Percentiles rank a stretch among this genome's conserved stretches.
These are phyloP conservation scores for Bubo bubo DNA, from an alignment of 2,113 vertebrate genomes.

Conservation along the genomic window DNA sequence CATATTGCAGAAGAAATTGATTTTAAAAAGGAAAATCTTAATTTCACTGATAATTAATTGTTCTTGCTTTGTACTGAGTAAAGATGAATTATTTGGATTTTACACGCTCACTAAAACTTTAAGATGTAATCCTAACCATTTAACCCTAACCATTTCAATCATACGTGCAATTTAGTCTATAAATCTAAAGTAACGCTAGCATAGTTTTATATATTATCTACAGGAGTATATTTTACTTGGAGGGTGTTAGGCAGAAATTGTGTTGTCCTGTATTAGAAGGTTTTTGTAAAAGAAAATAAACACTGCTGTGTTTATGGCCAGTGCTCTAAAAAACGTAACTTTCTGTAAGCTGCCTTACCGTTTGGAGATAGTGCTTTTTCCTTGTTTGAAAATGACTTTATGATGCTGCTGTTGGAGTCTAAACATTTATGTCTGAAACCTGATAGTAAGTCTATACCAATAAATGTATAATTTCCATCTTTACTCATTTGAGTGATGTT, in stretches of 20 bases:
- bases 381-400: neutral
- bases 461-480: fast-evolving
- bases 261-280: neutral
- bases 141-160: neutral
- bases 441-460: neutral
- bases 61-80: neutral
- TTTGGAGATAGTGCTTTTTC: neutral
- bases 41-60: neutral
- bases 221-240: neutral
- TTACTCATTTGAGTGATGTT: neutral
- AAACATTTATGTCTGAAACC: neutral
- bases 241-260: neutral
- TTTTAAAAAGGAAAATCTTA: neutral
- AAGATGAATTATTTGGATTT: neutral
- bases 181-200: neutral
- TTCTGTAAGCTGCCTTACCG: neutral
- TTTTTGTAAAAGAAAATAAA: neutral
- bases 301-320: neutral
- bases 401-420: neutral
- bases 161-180: neutral
- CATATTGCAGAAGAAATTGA: neutral
- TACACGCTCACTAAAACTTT: neutral
- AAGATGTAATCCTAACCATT: neutral
- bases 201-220: neutral
- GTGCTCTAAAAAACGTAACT: neutral